These are phyloP conservation scores for Avahi laniger DNA, from an alignment of 2,797 vertebrate genomes.

Conservation along the genomic window DNA sequence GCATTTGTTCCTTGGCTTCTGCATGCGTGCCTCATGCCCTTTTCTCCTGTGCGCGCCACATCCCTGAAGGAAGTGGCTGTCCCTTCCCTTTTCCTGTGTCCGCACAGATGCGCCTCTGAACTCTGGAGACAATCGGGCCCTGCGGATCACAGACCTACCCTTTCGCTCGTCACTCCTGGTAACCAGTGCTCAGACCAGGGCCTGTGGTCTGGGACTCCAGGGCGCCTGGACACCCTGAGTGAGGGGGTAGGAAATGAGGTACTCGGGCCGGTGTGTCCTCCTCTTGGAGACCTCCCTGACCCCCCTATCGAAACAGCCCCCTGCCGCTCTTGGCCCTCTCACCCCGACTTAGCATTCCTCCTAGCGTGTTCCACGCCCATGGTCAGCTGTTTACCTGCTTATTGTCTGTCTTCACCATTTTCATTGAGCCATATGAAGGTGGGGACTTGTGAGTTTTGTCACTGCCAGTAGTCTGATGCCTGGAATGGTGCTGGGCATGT, in stretches of 20 bases:
- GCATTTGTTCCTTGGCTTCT: neutral
- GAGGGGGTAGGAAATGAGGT: neutral
- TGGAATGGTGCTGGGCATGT: neutral
- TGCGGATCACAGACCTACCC: fast-evolving
- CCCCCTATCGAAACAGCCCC: neutral
- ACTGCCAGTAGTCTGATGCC: neutral
- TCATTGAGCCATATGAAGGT: neutral
- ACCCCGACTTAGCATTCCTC: neutral
- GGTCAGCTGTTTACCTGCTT: neutral
- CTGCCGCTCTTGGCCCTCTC: neutral
- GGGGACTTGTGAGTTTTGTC: neutral
- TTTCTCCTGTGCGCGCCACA: neutral
- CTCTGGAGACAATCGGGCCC: neutral
- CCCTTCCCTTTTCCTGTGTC: neutral
- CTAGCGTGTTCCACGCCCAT: neutral
- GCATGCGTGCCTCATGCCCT: neutral
- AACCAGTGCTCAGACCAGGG: neutral
- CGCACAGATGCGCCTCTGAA: neutral
- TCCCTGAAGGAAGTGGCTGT: neutral
- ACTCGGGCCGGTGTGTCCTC: neutral
- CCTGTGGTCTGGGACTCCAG: neutral
- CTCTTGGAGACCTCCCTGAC: neutral
- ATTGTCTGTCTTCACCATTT: neutral
- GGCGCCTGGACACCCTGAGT: neutral
- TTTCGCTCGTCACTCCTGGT: neutral